Percentiles rank a stretch among this genome's conserved stretches.
These are phyloP conservation scores for Thymelicus lineola DNA, from an alignment of 2,888 invertebrate species.

Conservation along the genomic window DNA sequence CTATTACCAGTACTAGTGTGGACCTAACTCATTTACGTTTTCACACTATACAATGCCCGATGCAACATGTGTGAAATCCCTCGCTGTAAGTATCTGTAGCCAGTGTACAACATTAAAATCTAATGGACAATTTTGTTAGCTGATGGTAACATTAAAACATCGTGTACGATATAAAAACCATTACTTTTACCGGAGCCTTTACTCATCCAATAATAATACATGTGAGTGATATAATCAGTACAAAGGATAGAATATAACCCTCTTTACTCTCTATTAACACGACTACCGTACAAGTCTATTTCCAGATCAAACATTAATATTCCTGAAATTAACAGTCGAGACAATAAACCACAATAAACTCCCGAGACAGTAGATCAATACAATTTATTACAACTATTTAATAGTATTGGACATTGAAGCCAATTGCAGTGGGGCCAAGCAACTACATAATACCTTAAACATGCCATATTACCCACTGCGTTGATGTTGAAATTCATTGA, in stretches of 20 bases:
- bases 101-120: too few species aligned
- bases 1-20: neutral
- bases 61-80: too few species aligned
- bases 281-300: slow-evolving; percentile 7
- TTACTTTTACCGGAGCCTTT: too few species aligned
- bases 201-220: neutral
- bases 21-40: neutral
- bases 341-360: slow-evolving; percentile 44
- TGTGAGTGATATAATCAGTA: neutral
- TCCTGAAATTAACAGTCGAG: slow-evolving; percentile 40
- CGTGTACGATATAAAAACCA: too few species aligned
- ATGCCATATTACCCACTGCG: slow-evolving; percentile 52
- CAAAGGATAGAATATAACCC: slow-evolving; percentile 1
- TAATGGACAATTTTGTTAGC: neutral
- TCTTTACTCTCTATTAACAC: slow-evolving; percentile 14
- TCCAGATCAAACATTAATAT: slow-evolving; percentile 12
- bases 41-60: neutral
- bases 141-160: neutral
- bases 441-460: slow-evolving; percentile 47
- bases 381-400: slow-evolving; percentile 50
- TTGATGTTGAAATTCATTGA: slow-evolving; percentile 49
- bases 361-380: slow-evolving; percentile 40
- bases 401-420: slow-evolving; percentile 51
- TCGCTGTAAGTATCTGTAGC: too few species aligned
- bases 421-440: slow-evolving; percentile 50